Evolutionary conservation across 2,113 vertebrate genomes (phyloP).

Genomic region (Haemorhous mexicanus): DNA sequence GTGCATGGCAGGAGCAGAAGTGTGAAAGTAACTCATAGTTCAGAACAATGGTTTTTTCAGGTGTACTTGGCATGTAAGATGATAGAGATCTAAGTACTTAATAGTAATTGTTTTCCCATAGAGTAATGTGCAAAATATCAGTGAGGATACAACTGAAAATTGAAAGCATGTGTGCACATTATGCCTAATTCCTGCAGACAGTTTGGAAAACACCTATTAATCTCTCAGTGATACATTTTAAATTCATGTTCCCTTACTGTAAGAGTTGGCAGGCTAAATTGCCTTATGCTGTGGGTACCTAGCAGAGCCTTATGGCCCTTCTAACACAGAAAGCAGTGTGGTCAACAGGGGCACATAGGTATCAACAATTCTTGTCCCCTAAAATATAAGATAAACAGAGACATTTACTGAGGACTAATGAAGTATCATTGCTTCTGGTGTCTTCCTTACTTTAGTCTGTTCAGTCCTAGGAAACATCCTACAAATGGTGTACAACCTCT

Average conservation of each 20-base stretch:
- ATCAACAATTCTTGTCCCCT: neutral
- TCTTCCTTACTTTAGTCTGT: neutral
- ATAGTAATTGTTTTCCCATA: neutral
- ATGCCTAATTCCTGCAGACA: neutral
- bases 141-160: neutral
- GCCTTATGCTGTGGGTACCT: neutral
- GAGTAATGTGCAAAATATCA: neutral
- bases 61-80: neutral
- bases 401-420: neutral
- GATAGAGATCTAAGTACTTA: neutral
- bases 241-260: neutral
- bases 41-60: neutral
- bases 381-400: neutral
- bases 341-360: neutral
- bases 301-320: neutral
- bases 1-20: neutral
- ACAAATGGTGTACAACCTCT: neutral
- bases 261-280: neutral
- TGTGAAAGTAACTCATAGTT: neutral
- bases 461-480: neutral
- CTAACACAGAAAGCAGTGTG: neutral
- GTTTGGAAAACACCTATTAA: neutral
- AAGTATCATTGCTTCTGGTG: neutral
- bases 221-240: neutral
- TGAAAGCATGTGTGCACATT: neutral